Base-by-base conservation (phyloP, 35 echinoderm and acorn worm genomes). In the Hemicentrotus pulcherrimus region DNA sequence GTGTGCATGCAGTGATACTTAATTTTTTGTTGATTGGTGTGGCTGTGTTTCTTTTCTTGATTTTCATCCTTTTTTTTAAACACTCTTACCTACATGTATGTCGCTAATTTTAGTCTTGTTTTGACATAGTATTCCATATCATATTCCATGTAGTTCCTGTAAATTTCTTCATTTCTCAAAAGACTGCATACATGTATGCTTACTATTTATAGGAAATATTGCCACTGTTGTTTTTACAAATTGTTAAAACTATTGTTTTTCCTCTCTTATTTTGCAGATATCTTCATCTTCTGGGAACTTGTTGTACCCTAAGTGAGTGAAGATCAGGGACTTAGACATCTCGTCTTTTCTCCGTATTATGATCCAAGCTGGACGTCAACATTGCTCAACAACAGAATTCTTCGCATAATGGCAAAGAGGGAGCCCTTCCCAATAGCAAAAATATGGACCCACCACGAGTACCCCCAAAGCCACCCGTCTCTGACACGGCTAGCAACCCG, bases 371-470 rank as follows among this genome's bases (percentile, higher is more conserved):
- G 95, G 92, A 94, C 94, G 95, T 86, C 16, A 86, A 86, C 92
- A 86, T 78, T 92, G 88, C 60, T 47, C n/a, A 94, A 35, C 86
- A 47, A 71, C 86, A 33, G 61, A 86, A 94, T 92, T 92, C 92
- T 92, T 94, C 95, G 85, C 95, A 96, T 96, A 96, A 96, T 96
- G 95, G 95, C 92, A 94, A 92, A 92, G 92, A 94, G 91, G 86
- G 92, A 94, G 94, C 71, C 45, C 47, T 96, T 31, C 65, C 92
- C 45, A 96, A 94, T 55, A 94, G 92, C 32, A 86, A 47, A 32
- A 96, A 94, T 55, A 96, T 96, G 95, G 95, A 92, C 61, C 61
- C 46, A 48, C 91, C 91, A 85, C 86, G 92, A 46, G 78, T 96
- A n/a, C 58, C 31, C 10, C 24, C 31, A 4, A 94, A 86, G 85